Conservation (phyloP, 2,888 invertebrate species). For the Heliconius hortense region DNA sequence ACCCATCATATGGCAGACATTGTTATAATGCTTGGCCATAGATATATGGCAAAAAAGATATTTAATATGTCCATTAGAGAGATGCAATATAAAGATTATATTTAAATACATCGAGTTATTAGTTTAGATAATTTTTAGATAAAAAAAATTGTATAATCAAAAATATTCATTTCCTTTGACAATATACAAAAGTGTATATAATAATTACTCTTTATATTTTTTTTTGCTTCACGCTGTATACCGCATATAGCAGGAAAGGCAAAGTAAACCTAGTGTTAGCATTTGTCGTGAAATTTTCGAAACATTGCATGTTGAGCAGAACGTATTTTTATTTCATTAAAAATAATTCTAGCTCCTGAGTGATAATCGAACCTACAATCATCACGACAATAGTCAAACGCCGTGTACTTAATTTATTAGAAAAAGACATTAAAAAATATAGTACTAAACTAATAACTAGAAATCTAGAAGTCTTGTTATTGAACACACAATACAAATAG, state of each 20-base stretch:
- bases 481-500: conserved; percentile 7
- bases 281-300: not conserved
- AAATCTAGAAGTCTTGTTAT: not conserved
- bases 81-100: not conserved
- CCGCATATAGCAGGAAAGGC: not conserved
- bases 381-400: not conserved
- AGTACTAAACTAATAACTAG: conserved; percentile 1
- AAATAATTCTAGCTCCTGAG: not conserved
- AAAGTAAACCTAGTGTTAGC: not conserved
- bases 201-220: not conserved
- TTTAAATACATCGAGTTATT: not conserved
- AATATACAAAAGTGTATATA: not conserved
- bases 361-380: not conserved
- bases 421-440: not conserved
- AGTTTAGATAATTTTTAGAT: not conserved
- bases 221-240: not conserved
- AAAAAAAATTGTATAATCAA: not conserved
- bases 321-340: too few relatives aligned
- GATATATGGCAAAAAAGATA: not conserved
- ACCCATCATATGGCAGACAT: not conserved
- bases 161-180: not conserved
- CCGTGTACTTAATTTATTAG: not conserved
- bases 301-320: not conserved
- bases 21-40: conserved; percentile 3
- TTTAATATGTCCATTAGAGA: conserved; percentile 3